Percentiles rank a stretch among this genome's conserved stretches.
These are phyloP conservation scores for Drosophila pandora DNA, from an alignment of 1,140 invertebrate genomes.

Conservation along the genomic window DNA sequence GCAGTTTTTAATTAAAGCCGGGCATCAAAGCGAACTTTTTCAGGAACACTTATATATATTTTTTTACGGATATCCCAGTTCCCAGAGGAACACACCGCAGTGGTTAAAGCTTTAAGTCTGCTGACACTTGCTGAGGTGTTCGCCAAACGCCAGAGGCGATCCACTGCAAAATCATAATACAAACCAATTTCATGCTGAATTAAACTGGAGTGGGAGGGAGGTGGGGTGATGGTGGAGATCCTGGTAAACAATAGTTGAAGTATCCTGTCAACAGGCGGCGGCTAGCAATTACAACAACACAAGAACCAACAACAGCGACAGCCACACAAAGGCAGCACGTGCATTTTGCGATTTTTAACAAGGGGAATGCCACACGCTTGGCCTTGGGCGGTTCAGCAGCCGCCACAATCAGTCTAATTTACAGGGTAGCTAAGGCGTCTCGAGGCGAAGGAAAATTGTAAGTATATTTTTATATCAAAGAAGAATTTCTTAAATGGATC, in stretches of 20 bases:
- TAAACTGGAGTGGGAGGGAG: conserved; percentile 41
- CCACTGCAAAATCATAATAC: conserved; percentile 77
- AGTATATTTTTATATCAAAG: too few relatives aligned
- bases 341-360: conserved; percentile 74
- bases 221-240: neutral
- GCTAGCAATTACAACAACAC: conserved; percentile 60
- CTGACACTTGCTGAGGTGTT: conserved; percentile 63
- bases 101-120: conserved; percentile 33
- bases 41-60: conserved; percentile 8
- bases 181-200: conserved; percentile 83
- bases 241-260: conserved; percentile 77
- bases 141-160: conserved; percentile 46
- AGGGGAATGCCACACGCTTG: conserved; percentile 67
- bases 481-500: too few relatives aligned
- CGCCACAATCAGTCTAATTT: conserved; percentile 3
- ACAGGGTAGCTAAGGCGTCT: conserved; percentile 9
- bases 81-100: neutral
- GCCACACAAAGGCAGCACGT: conserved; percentile 63
- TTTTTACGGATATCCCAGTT: neutral
- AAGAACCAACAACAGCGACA: conserved; percentile 10
- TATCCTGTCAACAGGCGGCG: conserved; percentile 74
- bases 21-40: conserved; percentile 75
- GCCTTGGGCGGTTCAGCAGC: conserved; percentile 63
- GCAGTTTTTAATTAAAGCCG: conserved; percentile 78
- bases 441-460: neutral